Evolutionary conservation across 2,113 vertebrate species (phyloP).

Genomic region (Etheostoma cragini): DNA sequence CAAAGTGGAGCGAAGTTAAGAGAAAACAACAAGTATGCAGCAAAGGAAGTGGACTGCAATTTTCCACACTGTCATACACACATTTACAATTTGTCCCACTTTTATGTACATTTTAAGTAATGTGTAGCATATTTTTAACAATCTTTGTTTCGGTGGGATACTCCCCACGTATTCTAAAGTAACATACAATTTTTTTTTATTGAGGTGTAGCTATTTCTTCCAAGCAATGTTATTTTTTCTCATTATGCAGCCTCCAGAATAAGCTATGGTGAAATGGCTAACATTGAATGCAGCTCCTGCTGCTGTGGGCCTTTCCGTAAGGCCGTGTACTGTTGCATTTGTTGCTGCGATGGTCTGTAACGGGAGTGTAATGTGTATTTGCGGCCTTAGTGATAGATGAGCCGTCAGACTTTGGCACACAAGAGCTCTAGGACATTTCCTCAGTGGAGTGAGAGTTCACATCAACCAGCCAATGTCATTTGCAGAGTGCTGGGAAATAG

Average conservation of each 20-base stretch:
- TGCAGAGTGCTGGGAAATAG: slow-evolving; percentile 83
- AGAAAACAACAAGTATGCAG: slow-evolving; percentile 52
- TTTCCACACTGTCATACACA: slow-evolving; percentile 9
- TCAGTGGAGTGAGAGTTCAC: slow-evolving; percentile 82
- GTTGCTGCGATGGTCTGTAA: slow-evolving; percentile 70
- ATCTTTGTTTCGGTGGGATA: not conserved
- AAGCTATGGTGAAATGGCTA: slow-evolving; percentile 32
- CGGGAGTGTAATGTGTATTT: slow-evolving; percentile 75
- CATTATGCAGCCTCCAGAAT: slow-evolving; percentile 31
- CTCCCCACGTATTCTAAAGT: not conserved
- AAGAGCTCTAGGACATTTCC: slow-evolving; percentile 77
- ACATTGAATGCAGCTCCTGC: slow-evolving; percentile 28
- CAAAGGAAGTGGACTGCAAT: slow-evolving; percentile 26
- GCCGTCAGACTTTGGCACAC: slow-evolving; percentile 72
- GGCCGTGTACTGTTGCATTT: slow-evolving; percentile 43
- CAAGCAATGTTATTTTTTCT: slow-evolving; percentile 34
- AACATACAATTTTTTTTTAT: slow-evolving; percentile 14
- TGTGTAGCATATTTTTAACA: not conserved
- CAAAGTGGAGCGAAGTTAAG: slow-evolving; percentile 64
- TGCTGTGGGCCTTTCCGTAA: slow-evolving; percentile 31
- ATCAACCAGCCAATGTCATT: slow-evolving; percentile 80
- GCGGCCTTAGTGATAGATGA: slow-evolving; percentile 75
- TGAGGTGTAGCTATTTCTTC: not conserved
- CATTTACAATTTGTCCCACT: slow-evolving; percentile 5
- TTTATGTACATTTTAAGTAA: slow-evolving; percentile 5